Conservation (phyloP, 1,140 invertebrate genomes). For the Uloborus diversus region DNA sequence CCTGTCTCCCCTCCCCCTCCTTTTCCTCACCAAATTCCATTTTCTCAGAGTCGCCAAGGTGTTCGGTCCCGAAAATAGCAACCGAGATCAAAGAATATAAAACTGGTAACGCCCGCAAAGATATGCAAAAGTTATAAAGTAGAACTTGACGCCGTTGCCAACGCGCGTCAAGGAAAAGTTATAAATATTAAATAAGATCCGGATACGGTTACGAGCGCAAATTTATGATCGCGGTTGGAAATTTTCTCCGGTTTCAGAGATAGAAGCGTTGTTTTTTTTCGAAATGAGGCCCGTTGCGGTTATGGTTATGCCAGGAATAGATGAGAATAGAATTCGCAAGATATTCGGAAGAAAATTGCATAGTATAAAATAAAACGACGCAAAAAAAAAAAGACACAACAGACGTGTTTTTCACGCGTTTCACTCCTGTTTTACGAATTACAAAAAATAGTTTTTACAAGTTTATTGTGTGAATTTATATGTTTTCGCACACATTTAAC, state of each 20-base stretch:
- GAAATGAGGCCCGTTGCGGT: slow-evolving; percentile 23
- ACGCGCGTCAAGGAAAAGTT: slow-evolving; percentile 9
- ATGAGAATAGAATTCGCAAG: neutral
- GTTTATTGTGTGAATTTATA: neutral
- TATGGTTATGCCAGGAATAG: slow-evolving; percentile 20
- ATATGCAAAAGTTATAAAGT: slow-evolving; percentile 49
- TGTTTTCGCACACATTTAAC: too few species aligned
- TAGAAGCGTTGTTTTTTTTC: slow-evolving; percentile 31
- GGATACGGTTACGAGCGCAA: slow-evolving; percentile 38
- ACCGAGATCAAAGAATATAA: neutral
- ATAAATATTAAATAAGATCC: slow-evolving; percentile 54
- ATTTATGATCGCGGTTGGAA: slow-evolving; percentile 36
- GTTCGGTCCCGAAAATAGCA: neutral
- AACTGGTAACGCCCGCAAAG: neutral
- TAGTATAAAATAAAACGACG: neutral
- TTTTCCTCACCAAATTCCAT: neutral
- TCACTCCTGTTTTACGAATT: neutral
- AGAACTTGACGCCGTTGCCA: slow-evolving; percentile 34
- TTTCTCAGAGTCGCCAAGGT: neutral
- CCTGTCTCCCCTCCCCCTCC: neutral
- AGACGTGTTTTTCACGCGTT: neutral
- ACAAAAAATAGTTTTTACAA: neutral
- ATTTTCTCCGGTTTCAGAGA: slow-evolving; percentile 22
- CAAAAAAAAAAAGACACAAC: neutral
- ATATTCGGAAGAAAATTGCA: neutral